Percentiles rank a stretch among this genome's conserved stretches.
Evolutionary conservation across 1,140 invertebrate species (phyloP).

Genomic region (Saccostrea glomerata): DNA sequence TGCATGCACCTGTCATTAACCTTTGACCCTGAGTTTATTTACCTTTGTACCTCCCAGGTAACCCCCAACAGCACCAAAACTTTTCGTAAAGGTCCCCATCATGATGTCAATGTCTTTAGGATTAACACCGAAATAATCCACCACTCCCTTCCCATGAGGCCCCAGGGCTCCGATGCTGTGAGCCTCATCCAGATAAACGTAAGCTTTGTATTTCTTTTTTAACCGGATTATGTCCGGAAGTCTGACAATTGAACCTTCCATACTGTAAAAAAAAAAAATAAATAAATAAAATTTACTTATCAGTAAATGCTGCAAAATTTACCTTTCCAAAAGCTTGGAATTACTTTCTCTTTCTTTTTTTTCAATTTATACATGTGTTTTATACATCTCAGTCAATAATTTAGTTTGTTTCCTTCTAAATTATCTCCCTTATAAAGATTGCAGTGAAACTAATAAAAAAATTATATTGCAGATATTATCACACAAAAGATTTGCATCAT

Average conservation of each 20-base stretch:
- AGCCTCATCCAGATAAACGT: conserved; percentile 96
- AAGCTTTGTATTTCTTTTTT: conserved; percentile 95
- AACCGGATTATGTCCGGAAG: conserved; percentile 92
- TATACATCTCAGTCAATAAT: too few species aligned
- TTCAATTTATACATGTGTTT: too few species aligned
- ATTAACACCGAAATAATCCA: conserved; percentile 90
- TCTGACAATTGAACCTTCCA: conserved; percentile 97
- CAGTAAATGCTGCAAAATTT: not conserved
- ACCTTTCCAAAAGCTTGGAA: too few species aligned
- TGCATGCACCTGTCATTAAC: too few species aligned
- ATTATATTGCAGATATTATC: too few species aligned
- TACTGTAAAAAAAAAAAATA: conserved; percentile 82
- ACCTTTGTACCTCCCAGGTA: conserved; percentile 95
- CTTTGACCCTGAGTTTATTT: not conserved
- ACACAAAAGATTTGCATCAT: too few species aligned
- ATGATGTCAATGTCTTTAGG: conserved; percentile 95
- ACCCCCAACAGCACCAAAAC: conserved; percentile 96
- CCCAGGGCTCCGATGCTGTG: conserved; percentile 97
- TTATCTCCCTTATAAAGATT: too few species aligned
- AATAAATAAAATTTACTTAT: not conserved
- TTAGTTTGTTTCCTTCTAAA: too few species aligned
- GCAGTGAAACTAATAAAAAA: too few species aligned
- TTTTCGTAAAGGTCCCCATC: conserved; percentile 98
- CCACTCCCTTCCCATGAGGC: conserved; percentile 90
- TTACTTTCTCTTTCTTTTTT: not conserved